Base-by-base conservation (phyloP, 2,113 vertebrate species). In the cattle (Bos taurus) region DNA sequence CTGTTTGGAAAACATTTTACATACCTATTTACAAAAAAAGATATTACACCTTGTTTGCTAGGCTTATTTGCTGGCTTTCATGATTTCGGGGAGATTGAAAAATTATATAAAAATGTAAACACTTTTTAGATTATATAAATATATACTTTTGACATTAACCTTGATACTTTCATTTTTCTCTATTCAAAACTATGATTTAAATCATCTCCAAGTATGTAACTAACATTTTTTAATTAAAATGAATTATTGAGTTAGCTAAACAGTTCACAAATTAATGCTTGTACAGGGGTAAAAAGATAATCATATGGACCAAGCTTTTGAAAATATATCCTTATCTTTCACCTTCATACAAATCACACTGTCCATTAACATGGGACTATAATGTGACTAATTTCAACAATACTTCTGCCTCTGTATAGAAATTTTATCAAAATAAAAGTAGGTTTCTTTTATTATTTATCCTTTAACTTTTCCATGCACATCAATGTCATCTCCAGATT, bases 1-100 rank as follows among this genome's bases (percentile, higher is more conserved):
- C 98, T 99, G 99, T 99, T 99, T 98, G 98, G 98, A 99, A 98
- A 98, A 97, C 97, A 99, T 93, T 98, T 99, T 98, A 98, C 99
- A 98, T 97, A 98, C 93, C 48, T 93, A 96, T 98, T 98, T 99
- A 94, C 40, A 97, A 97, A 91, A 95, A 90, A 97, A 40, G 2
- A 40, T 40, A 36, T 13, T 96, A 15, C 83, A 14, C 81, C 77
- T 81, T 52, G 57, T 95, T 97, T 77, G 7, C 12, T 95, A 28
- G 19, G 56, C 98, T 94, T 97, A 50, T 94, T 97, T 71, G 7
- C 10, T 95, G 26, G 62, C 26, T 97, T 97, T 59, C 52, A 78
- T 98, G 92, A 97, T 95, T 96, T 86, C n/a, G 90, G 23, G 64
- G 11, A 84, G 74, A 17, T 52, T 91, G 84, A 95, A 96, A 94